phyloP scores from a whole-genome alignment of 2,888 invertebrate species.

The Eurytoma californica region DNA sequence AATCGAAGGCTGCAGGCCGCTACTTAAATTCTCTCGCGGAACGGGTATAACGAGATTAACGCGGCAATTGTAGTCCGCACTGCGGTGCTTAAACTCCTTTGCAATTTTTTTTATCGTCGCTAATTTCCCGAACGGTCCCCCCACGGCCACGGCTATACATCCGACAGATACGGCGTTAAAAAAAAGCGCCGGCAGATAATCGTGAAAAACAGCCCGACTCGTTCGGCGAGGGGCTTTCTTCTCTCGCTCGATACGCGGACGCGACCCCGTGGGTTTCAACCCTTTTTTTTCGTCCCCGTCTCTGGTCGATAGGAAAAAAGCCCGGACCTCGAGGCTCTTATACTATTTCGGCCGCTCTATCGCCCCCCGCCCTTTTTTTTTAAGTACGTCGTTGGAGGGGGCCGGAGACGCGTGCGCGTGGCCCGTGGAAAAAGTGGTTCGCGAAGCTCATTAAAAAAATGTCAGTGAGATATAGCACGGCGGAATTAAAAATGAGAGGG shows the following conservation, averaged over 20 bases:
- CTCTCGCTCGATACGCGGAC: neutral
- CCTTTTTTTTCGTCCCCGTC: constrained; percentile 35
- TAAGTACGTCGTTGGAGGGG: neutral
- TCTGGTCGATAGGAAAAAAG: constrained; percentile 15
- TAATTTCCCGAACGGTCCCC: constrained; percentile 24
- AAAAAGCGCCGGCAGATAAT: constrained; percentile 4
- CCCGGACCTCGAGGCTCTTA: constrained; percentile 1
- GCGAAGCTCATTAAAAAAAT: constrained; percentile 62
- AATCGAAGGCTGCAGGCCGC: too few relatives aligned
- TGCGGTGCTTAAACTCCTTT: neutral
- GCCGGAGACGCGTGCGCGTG: constrained; percentile 5
- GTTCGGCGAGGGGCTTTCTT: constrained; percentile 6
- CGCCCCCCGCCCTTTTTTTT: neutral
- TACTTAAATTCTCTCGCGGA: too few relatives aligned
- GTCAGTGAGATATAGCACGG: constrained; percentile 50
- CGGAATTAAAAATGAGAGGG: constrained; percentile 21
- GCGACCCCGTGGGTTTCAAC: constrained; percentile 3
- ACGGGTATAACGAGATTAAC: too few relatives aligned
- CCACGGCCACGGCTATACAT: neutral
- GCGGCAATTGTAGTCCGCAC: too few relatives aligned
- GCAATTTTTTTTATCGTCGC: neutral
- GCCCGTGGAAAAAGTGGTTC: constrained; percentile 36
- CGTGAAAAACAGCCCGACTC: constrained; percentile 31
- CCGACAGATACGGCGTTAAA: neutral
- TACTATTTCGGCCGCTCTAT: neutral